These are phyloP conservation scores for Dasypolia templi DNA, from an alignment of 2,888 invertebrate species.

Conservation along the genomic window DNA sequence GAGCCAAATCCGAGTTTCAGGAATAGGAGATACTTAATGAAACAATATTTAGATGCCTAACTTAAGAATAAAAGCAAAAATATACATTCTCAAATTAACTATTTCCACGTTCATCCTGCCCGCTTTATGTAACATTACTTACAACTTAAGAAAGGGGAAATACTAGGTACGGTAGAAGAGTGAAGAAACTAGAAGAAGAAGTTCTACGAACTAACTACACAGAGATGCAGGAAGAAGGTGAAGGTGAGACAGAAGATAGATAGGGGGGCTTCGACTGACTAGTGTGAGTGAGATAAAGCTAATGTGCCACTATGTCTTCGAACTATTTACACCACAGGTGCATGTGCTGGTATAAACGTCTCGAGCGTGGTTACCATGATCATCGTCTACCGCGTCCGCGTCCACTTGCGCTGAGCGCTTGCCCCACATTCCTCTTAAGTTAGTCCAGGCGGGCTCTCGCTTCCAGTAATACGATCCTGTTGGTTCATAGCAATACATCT, in stretches of 20 bases:
- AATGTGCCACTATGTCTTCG: conserved; percentile 37
- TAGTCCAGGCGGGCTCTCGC: conserved; percentile 94
- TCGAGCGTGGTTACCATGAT: conserved; percentile 79
- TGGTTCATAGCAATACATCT: conserved; percentile 65
- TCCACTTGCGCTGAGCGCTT: conserved; percentile 89
- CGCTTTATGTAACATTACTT: conserved; percentile 56
- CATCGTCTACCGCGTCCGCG: conserved; percentile 73
- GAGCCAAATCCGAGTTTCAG: not conserved
- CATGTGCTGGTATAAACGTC: conserved; percentile 10
- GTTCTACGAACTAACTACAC: conserved; percentile 56
- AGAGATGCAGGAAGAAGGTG: conserved; percentile 37
- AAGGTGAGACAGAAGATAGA: conserved; percentile 52
- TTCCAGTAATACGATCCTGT: conserved; percentile 94
- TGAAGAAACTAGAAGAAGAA: conserved; percentile 49
- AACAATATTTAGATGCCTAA: not conserved
- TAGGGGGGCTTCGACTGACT: conserved; percentile 32
- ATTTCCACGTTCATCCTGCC: conserved; percentile 22
- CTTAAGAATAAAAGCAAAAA: not conserved
- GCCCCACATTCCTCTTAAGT: conserved; percentile 95
- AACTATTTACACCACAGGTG: conserved; percentile 15
- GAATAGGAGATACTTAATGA: not conserved
- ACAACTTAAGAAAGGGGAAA: conserved; percentile 34
- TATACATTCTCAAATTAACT: conserved; percentile 7
- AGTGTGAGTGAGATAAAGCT: conserved; percentile 60
- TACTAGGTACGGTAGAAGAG: conserved; percentile 21